Base-by-base conservation (phyloP, 2,888 invertebrate genomes). In the Torymus auratus region DNA sequence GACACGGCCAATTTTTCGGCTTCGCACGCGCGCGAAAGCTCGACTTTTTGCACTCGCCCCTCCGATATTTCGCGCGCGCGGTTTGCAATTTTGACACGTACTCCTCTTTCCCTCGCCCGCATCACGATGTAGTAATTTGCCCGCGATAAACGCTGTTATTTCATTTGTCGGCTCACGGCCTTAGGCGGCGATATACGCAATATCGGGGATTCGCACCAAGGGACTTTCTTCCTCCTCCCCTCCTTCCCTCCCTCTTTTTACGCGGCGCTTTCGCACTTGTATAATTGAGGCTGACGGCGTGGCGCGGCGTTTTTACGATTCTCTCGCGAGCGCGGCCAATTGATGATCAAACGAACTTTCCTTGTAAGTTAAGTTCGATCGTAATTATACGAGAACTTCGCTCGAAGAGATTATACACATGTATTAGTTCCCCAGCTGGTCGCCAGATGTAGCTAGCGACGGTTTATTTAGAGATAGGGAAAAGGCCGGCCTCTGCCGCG, bases 71-170 rank as follows among this genome's bases (percentile, higher is more conserved):
- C 60, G 23, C 50, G 52, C 20, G 20, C 20, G 20, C 20, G 1
- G 53, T 61, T 62, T 75, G 68, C 75, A 75, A 75, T 75, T 75
- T 72, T 55, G 50, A 62, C 62, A 55, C 71, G 61, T 72, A 41
- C 41, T 41, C 41, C 41, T 41, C 41, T 41, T 41, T 41, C 41
- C 41, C 7, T 53, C 70, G 71, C 61, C 53, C 53, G 50, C 61
- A 53, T 28, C 62, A 41, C 41, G 41, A 41, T 41, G 41, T 41
- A 28, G 23, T 28, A 28, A 62, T 28, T 17, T 15, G 56, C 56
- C 73, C 64, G 81, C 83, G 86, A 85, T 86, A 85, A 87, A 86
- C 80, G 85, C 80, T 72, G 79, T 78, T 73, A 86, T 86, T 86
- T 83, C 83, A 81, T 80, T 69, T 70, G 78, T 68, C 64, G 41